These are phyloP conservation scores for Actinia equina DNA, from an alignment of 64 coral and sea anemone genomes.

Conservation along the genomic window DNA sequence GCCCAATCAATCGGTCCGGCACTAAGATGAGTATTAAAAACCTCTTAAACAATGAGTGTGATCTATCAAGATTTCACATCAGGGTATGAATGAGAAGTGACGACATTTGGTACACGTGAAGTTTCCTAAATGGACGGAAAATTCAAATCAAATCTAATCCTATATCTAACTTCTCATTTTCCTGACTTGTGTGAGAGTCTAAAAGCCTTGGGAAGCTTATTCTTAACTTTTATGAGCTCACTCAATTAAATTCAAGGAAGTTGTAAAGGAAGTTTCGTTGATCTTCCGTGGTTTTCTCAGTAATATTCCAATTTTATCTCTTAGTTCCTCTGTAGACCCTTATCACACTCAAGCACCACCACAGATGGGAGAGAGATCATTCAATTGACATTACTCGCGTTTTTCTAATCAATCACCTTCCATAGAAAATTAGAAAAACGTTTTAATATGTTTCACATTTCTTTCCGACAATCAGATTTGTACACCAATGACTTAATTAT, in stretches of 20 bases:
- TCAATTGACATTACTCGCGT: background rate
- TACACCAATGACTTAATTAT: background rate
- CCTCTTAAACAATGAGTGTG: background rate
- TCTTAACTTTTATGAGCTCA: background rate
- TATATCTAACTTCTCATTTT: background rate
- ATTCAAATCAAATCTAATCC: background rate
- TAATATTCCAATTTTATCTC: background rate
- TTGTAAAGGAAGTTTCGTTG: background rate
- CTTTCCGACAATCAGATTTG: slow-evolving; percentile 11
- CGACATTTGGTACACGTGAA: background rate
- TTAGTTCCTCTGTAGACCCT: background rate
- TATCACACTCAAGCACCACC: background rate
- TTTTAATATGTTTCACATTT: background rate
- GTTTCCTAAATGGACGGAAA: background rate
- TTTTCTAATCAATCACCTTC: background rate
- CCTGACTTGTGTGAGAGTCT: background rate
- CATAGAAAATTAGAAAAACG: background rate
- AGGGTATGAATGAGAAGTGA: background rate
- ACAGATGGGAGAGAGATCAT: background rate
- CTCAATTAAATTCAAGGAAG: background rate
- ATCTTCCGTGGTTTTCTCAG: background rate
- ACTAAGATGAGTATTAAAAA: background rate
- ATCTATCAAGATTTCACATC: background rate
- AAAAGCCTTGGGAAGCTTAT: background rate
- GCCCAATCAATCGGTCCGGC: background rate